These are phyloP conservation scores for Drosophila antonietae DNA, from an alignment of 2,888 invertebrate species.

Conservation along the genomic window DNA sequence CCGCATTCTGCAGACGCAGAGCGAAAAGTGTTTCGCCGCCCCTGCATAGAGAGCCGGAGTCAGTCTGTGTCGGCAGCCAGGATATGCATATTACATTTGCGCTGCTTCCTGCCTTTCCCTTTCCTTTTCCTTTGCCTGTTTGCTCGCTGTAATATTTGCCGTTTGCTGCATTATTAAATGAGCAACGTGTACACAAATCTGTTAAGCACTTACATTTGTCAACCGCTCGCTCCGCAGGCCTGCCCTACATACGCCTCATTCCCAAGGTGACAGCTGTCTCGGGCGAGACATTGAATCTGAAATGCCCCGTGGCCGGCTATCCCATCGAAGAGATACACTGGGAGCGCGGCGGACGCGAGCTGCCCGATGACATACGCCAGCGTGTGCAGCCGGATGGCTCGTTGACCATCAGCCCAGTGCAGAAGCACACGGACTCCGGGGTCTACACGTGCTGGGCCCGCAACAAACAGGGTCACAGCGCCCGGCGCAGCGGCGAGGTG, in stretches of 20 bases:
- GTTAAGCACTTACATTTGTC: conserved; percentile 64
- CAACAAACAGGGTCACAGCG: conserved; percentile 91
- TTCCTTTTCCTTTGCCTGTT: conserved; percentile 21
- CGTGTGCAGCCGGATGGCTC: conserved; percentile 91
- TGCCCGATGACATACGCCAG: conserved; percentile 92
- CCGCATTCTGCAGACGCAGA: conserved; percentile 54
- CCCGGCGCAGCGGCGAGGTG: conserved; percentile 90
- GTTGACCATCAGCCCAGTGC: conserved; percentile 90
- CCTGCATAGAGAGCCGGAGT: conserved; percentile 11
- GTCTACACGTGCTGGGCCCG: conserved; percentile 92
- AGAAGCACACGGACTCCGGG: conserved; percentile 90
- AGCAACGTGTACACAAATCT: conserved; percentile 69
- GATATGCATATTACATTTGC: conserved; percentile 76
- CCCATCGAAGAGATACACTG: conserved; percentile 92
- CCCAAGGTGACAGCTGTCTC: conserved; percentile 93
- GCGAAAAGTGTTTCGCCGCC: conserved; percentile 63
- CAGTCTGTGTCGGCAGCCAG: conserved; percentile 44
- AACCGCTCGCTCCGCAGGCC: conserved; percentile 85
- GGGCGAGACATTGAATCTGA: conserved; percentile 89
- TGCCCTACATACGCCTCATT: conserved; percentile 91
- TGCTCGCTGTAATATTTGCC: conserved; percentile 23
- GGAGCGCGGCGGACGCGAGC: conserved; percentile 90
- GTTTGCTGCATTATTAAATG: conserved; percentile 71
- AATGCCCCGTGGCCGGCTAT: conserved; percentile 93
- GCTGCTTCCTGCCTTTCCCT: conserved; percentile 40